Base-by-base conservation (phyloP, 2,888 invertebrate species). In the Galerucella calmariensis region DNA sequence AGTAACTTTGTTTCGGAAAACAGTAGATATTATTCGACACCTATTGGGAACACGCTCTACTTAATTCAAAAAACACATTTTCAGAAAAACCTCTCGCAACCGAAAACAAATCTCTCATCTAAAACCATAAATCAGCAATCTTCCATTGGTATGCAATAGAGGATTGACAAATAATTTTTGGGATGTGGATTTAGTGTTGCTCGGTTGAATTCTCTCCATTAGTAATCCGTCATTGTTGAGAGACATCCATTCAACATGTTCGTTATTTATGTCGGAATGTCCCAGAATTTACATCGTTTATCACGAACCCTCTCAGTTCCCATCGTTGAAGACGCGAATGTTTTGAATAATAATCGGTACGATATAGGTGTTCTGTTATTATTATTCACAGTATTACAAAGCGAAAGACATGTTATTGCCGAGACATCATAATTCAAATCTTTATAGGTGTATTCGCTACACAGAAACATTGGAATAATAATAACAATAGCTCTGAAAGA, bases 221-320 rank as follows among this genome's bases (percentile, higher is more conserved):
- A 51, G 20, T 56, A 56, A 56, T 56, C 16, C 11, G 56, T 56
- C 56, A 56, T 20, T 56, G 56, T 20, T 10, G 59, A 63, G 53
- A 65, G 48, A 58, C 70, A 12, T 56, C 74, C 51, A 74, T 76
- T 69, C 76, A 72, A 63, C 69, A 65, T 73, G 73, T 77, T 73
- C 73, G 76, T 72, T 76, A 75, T 74, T 77, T 73, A 77, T 71
- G 76, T 74, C 62, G 67, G 58, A 74, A 77, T 66, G 68, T 67
- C 74, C 74, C 65, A 67, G 73, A 77, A 73, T 75, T 70, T 75
- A 74, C 69, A 75, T 75, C 77, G 73, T 77, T 77, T 77, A 77
- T 77, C 75, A 77, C 58, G 63, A 44, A 66, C 74, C 73, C 75
- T 68, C 66, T 73, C 74, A 74, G 74, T 63, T 68, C 72, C 27